Evolutionary conservation across 2,888 invertebrate genomes (phyloP).

Genomic region (Magallana nippona): DNA sequence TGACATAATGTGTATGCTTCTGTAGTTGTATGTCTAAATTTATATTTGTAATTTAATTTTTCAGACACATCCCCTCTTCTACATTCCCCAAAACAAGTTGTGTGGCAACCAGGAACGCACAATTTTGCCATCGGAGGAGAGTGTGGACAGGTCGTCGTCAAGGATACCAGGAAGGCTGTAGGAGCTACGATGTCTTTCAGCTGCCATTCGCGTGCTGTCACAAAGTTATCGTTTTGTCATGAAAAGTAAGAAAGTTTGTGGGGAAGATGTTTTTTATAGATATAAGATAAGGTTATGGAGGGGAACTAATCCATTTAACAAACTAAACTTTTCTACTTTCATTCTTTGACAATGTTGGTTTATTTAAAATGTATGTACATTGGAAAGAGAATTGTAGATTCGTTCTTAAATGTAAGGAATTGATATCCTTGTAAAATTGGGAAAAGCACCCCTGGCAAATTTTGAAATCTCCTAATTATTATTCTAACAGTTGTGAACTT

Average conservation of each 20-base stretch:
- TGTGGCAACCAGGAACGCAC: slow-evolving; percentile 73
- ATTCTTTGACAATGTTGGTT: no score
- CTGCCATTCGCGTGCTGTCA: slow-evolving; percentile 70
- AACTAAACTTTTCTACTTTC: not conserved
- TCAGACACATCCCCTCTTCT: slow-evolving; percentile 80
- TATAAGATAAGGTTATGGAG: not conserved
- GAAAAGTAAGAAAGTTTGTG: slow-evolving; percentile 68
- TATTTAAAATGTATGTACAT: no score
- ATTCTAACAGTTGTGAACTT: no score
- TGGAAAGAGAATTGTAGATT: no score
- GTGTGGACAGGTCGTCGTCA: slow-evolving; percentile 82
- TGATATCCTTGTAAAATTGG: no score
- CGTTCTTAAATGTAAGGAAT: no score
- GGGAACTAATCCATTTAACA: not conserved
- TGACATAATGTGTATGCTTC: no score
- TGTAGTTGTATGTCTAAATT: not conserved
- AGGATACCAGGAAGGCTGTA: slow-evolving; percentile 81
- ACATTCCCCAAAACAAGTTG: slow-evolving; percentile 71
- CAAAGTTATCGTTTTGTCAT: slow-evolving; percentile 70
- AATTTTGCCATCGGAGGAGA: slow-evolving; percentile 81
- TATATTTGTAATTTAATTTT: slow-evolving; percentile 37
- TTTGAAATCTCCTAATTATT: no score
- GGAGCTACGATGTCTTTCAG: slow-evolving; percentile 57
- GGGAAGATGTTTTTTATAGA: no score
- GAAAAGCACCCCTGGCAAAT: no score